These are phyloP conservation scores for Macroramphosus scolopax DNA, from an alignment of 2,797 vertebrate species.

Conservation along the genomic window DNA sequence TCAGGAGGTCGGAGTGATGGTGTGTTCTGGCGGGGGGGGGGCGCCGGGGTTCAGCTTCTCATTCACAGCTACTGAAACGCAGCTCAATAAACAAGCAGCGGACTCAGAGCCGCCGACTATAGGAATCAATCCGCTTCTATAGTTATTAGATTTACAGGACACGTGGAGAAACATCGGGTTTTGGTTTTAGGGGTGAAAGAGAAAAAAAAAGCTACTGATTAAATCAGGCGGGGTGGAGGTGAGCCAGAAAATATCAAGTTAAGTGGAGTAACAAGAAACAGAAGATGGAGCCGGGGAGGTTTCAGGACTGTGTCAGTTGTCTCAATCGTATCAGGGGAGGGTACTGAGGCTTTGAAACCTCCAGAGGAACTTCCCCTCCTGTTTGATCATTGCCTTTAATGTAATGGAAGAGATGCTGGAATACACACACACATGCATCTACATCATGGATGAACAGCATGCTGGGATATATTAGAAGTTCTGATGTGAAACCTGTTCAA, in stretches of 20 bases:
- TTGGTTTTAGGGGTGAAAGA: constrained; percentile 19
- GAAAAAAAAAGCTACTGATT: constrained; percentile 18
- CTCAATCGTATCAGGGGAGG: constrained; percentile 1
- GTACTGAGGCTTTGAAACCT: too few species aligned
- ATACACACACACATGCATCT: constrained; percentile 45
- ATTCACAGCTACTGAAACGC: constrained; percentile 32
- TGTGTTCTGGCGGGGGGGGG: constrained; percentile 24
- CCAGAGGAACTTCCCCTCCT: too few species aligned
- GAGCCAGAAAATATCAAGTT: constrained; percentile 30
- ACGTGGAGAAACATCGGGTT: constrained; percentile 38
- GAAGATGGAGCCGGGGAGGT: neutral
- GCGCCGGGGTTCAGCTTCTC: constrained; percentile 24
- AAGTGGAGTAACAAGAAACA: constrained; percentile 6
- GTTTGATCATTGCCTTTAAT: too few species aligned
- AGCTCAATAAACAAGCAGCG: constrained; percentile 23
- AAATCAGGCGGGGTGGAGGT: neutral
- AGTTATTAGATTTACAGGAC: constrained; percentile 36
- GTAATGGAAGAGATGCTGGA: too few species aligned
- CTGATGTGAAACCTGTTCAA: neutral
- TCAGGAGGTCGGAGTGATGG: constrained; percentile 42
- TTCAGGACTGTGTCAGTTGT: too few species aligned
- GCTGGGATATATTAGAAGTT: constrained; percentile 14
- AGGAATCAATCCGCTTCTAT: constrained; percentile 12
- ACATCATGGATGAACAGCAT: constrained; percentile 16
- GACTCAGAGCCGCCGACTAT: constrained; percentile 16